Base-by-base conservation (phyloP, 1,140 invertebrate genomes). In the Cephus cinctus region DNA sequence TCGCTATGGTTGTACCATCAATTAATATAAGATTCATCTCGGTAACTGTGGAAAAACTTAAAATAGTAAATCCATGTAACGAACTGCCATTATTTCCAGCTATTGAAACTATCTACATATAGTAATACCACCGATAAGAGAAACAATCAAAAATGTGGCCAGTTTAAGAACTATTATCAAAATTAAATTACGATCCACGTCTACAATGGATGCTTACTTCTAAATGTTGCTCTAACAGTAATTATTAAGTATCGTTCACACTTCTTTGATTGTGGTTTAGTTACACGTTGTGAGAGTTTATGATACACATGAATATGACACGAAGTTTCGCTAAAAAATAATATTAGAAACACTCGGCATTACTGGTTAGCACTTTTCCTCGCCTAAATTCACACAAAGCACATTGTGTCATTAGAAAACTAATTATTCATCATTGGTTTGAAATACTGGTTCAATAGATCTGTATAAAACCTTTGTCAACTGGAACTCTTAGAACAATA, bases 391-490 rank as follows among this genome's bases (percentile, higher is more conserved):
- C 59, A 65, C 69, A 52, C 69, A 67, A 72, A 72, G 67, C 46
- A 59, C 58, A 71, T 57, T 61, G 59, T 66, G 57, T 63, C 65
- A 65, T 67, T 75, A 74, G 66, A 76, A 73, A 76, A 73, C 70
- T 75, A 75, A 75, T 74, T 75, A 73, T 71, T 74, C 66, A 65
- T 70, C 69, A 74, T 75, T 76, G 71, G 69, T 73, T 75, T 73
- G 67, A 67, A 76, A 76, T 76, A 76, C 73, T 76, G 72, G 70
- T 73, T 72, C 65, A 66, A 73, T 72, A 72, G 64, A 73, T 72
- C 66, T 69, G 66, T 71, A 73, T 73, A 73, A 71, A 74, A 73
- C 61, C 65, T 71, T 68, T 71, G 59, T 74, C 62, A 71, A 72
- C 67, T 69, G 70, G 71, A 72, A 75, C 68, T 66, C 61, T 71